Evolutionary conservation across 2,113 vertebrate species (phyloP).

Genomic region (Alouatta palliata): DNA sequence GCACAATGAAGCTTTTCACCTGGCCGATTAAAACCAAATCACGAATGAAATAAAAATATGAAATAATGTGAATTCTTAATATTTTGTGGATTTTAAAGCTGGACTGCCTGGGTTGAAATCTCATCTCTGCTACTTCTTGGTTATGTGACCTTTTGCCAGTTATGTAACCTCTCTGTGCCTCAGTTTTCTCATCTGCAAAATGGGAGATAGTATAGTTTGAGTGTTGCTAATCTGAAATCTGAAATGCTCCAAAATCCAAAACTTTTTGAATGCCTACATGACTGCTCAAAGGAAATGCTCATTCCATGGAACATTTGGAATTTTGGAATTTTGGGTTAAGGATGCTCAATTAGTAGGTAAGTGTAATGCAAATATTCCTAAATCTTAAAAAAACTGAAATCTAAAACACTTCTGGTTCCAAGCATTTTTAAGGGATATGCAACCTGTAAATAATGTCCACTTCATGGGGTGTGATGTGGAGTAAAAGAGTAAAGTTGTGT

Average conservation of each 20-base stretch:
- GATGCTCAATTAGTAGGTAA: neutral
- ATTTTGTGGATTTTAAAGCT: conserved; percentile 14
- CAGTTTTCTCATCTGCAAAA: neutral
- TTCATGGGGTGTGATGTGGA: neutral
- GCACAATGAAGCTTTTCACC: neutral
- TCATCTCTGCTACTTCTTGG: neutral
- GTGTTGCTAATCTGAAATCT: neutral
- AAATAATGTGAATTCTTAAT: conserved; percentile 20
- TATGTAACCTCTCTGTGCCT: conserved; percentile 5
- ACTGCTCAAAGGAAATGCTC: neutral
- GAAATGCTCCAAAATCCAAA: neutral
- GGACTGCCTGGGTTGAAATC: neutral
- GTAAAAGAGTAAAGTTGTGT: neutral
- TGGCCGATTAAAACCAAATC: neutral
- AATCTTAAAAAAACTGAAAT: neutral
- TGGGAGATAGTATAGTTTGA: neutral
- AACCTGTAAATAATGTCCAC: neutral
- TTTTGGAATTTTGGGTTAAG: neutral
- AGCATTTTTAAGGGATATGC: neutral
- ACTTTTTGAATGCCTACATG: neutral
- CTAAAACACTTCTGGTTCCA: neutral
- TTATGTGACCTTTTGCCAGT: neutral
- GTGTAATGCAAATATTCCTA: neutral
- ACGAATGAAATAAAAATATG: conserved; percentile 47
- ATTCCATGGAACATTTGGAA: neutral